phyloP scores from a whole-genome alignment of 2,888 invertebrate species.

The Drosophila yooni region DNA sequence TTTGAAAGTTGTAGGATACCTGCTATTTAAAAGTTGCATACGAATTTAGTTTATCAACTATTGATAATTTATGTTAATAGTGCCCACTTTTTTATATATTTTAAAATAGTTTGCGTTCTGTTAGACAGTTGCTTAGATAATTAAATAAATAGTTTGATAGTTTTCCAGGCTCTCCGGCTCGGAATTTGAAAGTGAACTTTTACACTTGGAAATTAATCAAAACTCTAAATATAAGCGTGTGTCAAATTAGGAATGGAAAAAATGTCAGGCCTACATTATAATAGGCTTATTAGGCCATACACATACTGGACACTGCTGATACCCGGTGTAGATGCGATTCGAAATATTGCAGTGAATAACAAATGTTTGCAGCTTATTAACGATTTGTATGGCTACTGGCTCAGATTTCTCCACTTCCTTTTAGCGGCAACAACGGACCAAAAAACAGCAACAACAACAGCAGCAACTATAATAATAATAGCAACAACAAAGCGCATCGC shows the following conservation, averaged over 20 bases:
- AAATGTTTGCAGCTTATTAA: conserved; percentile 21
- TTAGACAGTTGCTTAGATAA: background rate
- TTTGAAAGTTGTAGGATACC: background rate
- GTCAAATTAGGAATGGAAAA: background rate
- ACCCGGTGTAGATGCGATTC: conserved; percentile 6
- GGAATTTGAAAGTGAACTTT: background rate
- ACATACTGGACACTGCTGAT: background rate
- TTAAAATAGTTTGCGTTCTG: background rate
- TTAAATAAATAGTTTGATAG: background rate
- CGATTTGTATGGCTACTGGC: conserved; percentile 29
- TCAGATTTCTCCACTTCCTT: conserved; percentile 75
- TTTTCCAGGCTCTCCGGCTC: background rate
- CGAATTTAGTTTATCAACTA: background rate
- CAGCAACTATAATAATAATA: conserved; percentile 18
- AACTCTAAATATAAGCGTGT: background rate
- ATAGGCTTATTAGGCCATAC: background rate
- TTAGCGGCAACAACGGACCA: conserved; percentile 28
- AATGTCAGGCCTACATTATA: background rate
- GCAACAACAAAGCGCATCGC: conserved; percentile 41
- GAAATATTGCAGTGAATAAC: conserved; percentile 26
- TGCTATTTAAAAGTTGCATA: background rate
- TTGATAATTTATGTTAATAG: background rate
- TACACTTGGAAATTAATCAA: background rate
- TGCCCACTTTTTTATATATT: background rate
- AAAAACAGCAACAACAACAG: conserved; percentile 2